A percentile compares a stretch with the other conserved stretches of the same genome.
These are phyloP conservation scores for Dolichomitus sp. DNA, from an alignment of 2,888 invertebrate species.

Conservation along the genomic window DNA sequence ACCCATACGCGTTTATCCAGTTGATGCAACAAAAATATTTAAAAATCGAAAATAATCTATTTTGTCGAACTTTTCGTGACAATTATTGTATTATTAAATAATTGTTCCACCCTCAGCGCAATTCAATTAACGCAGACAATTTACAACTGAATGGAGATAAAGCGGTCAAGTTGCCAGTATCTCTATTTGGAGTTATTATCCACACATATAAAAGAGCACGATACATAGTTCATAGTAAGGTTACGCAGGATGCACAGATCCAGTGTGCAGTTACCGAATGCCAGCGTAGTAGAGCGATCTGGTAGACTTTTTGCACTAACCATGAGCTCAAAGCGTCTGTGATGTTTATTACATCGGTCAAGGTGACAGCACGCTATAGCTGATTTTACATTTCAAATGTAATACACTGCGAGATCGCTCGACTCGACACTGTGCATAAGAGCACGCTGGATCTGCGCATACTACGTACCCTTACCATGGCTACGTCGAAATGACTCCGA, in stretches of 20 bases:
- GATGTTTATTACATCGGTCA: not conserved
- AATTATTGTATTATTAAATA: too few relatives aligned
- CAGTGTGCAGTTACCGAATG: not conserved
- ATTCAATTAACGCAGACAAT: too few relatives aligned
- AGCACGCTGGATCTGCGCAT: not conserved
- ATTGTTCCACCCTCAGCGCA: too few relatives aligned
- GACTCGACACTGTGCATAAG: too few relatives aligned
- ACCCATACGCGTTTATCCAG: too few relatives aligned
- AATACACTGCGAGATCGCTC: not conserved
- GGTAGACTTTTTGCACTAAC: not conserved
- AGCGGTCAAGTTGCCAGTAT: too few relatives aligned
- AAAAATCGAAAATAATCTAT: too few relatives aligned
- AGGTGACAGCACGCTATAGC: not conserved
- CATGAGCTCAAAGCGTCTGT: not conserved
- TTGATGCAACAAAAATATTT: too few relatives aligned
- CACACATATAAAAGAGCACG: too few relatives aligned
- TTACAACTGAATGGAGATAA: too few relatives aligned
- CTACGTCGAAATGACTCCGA: not conserved
- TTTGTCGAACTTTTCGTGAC: too few relatives aligned
- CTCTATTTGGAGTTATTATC: too few relatives aligned
- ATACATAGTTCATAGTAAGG: not conserved
- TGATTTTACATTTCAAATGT: not conserved
- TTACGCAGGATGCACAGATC: not conserved
- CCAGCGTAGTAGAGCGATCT: not conserved
- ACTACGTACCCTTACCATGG: not conserved